Evolutionary conservation across 2,888 invertebrate genomes (phyloP), one percentile per base, ranked within the genome.

Genomic region (Orthonychiurus folsomi): DNA sequence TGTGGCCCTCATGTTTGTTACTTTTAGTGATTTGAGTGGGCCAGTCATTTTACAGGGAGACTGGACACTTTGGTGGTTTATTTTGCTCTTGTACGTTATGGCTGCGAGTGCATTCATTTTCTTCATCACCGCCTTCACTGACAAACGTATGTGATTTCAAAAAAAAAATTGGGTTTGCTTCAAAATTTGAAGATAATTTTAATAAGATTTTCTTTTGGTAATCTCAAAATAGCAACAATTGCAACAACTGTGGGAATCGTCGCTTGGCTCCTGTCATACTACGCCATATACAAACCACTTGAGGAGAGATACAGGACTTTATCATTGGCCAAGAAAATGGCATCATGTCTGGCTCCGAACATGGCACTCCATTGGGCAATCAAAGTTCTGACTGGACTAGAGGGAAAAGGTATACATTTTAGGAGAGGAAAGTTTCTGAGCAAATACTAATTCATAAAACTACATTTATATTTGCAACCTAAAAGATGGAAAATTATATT

Each of bases 51-150:
- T 75, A 28, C 69, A 75, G 55, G 75, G 75, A 18, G 68, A 76
- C 63, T 75, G 76, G 0, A 60, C 74, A 0, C 66, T 79, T 1
- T 69, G 79, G 50, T 75, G 77, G 63, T 59, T 79, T 15, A 78
- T 79, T 61, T 73, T 80, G 1, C 56, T 78, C 47, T 56, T 77
- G 9, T 80, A 78, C 67, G 69, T 75, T 23, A 66, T 77, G 1
- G 70, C 77, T 2, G 74, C 75, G 15, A 77, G 79, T 27, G 67
- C 72, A 2, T 78, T 78, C 70, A 76, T 77, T 64, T 79, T 80
- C 70, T 73, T 76, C 25, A 67, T 79, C 48, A 76, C 78, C 61
- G 74, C 77, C 5, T 75, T 79, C 68, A 80, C 80, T 69, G 74
- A 75, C 12, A 77, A 75, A 76, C 78, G 80, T 80, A 61, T 66